Evolutionary conservation across 2,888 invertebrate genomes (phyloP).

Genomic region (Carcina quercana): DNA sequence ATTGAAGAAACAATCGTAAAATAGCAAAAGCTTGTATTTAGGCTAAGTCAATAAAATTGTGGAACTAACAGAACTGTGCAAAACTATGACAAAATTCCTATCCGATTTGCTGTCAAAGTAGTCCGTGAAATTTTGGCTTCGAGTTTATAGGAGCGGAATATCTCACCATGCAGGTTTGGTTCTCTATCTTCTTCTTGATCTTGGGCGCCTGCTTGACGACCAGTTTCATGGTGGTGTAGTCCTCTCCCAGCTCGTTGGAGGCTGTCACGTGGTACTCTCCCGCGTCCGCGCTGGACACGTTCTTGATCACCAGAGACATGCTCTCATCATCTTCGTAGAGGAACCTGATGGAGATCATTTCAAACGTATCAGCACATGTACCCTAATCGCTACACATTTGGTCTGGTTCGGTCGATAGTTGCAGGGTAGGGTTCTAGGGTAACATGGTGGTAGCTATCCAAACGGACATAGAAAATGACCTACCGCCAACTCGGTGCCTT

Average conservation of each 20-base stretch:
- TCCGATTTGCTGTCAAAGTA: too few species aligned
- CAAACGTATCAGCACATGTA: too few species aligned
- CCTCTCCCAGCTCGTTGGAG: conserved; percentile 88
- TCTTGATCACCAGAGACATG: conserved; percentile 91
- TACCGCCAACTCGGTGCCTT: neutral
- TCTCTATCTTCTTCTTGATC: conserved; percentile 86
- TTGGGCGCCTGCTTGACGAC: conserved; percentile 90
- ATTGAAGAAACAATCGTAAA: too few species aligned
- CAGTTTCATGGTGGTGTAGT: conserved; percentile 82
- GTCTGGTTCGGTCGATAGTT: too few species aligned
- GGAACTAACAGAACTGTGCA: too few species aligned
- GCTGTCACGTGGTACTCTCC: conserved; percentile 88
- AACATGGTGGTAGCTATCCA: neutral
- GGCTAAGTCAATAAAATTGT: too few species aligned
- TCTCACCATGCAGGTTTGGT: conserved; percentile 77
- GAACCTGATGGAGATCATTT: conserved; percentile 72
- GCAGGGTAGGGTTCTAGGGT: too few species aligned
- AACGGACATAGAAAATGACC: neutral
- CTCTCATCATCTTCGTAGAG: conserved; percentile 93
- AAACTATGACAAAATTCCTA: too few species aligned
- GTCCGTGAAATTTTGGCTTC: too few species aligned
- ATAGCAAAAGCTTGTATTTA: too few species aligned
- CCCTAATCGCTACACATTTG: too few species aligned
- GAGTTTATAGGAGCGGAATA: too few species aligned
- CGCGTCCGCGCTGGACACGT: conserved; percentile 86